phyloP scores from a whole-genome alignment of 2,113 vertebrate genomes.

The Uria aalge region DNA sequence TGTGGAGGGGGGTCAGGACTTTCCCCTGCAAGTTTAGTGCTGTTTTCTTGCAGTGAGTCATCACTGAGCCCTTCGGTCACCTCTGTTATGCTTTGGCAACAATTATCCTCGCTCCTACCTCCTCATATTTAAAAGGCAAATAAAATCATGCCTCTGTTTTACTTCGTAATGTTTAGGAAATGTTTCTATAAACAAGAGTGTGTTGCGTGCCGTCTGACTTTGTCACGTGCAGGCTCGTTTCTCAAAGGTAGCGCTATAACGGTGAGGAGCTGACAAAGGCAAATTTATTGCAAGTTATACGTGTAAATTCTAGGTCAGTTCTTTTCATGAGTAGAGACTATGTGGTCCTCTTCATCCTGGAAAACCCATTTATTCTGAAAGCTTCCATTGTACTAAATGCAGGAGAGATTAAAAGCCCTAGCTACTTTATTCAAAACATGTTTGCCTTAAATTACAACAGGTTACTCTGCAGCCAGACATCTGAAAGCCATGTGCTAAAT shows the following conservation, averaged over 20 bases:
- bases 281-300: slow-evolving; percentile 28
- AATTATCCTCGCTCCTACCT: not conserved
- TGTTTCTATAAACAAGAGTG: not conserved
- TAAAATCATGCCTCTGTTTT: not conserved
- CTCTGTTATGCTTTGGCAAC: not conserved
- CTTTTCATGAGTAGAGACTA: slow-evolving; percentile 14
- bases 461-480: slow-evolving; percentile 71
- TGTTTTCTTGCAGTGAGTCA: not conserved
- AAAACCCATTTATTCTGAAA: slow-evolving; percentile 64
- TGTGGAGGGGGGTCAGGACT: not conserved
- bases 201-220: not conserved
- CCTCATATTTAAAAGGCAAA: not conserved
- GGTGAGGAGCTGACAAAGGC: not conserved
- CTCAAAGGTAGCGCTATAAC: not conserved
- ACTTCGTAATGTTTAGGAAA: slow-evolving; percentile 12
- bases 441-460: slow-evolving; percentile 74
- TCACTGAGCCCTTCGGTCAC: not conserved
- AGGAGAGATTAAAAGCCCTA: slow-evolving; percentile 63
- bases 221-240: not conserved
- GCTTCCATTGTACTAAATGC: slow-evolving; percentile 54
- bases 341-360: slow-evolving; percentile 25
- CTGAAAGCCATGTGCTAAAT: slow-evolving; percentile 75
- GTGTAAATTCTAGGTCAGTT: slow-evolving; percentile 10
- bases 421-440: slow-evolving; percentile 75
- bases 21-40: not conserved